Base-by-base conservation (phyloP, 2,797 vertebrate genomes). In the Chelon auratus region DNA sequence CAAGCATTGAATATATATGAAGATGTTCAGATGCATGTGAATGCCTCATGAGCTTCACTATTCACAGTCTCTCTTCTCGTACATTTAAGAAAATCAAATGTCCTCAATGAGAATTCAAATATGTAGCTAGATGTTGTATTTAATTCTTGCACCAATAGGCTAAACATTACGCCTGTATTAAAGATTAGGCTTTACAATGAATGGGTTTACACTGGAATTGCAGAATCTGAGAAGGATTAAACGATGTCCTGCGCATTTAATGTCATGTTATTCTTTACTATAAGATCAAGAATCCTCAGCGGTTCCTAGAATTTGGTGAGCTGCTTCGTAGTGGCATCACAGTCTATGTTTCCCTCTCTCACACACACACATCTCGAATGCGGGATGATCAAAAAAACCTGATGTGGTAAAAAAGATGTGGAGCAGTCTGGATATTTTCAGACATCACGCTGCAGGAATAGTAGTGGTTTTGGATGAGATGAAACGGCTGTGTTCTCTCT, bases 291-390 rank as follows among this genome's bases (percentile, higher is more conserved):
- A 45, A 20, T 11, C 9, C 45, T 10, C 45, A 48, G n/a, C 33
- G 17, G 18, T 58, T 33, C 30, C 57, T 12, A n/a, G 52, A 39
- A 59, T 69, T 30, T 40, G 4, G 7, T 37, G 17, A 68, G 39
- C 50, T 71, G 43, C 70, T 69, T 72, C 63, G n/a, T 48, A 48
- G n/a, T n/a, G 9, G 9, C 17, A 48, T 48, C n/a, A 48, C 45
- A 15, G 26, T 40, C n/a, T 26, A 24, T 22, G 18, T 58, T 48
- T 48, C 30, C 2, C 9, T 33, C 47, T 24, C 45, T 3, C 52
- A 51, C 20, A 20, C 20, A 12, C 22, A 30, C 47, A 50, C 26
- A 20, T 33, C 8, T 18, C 45, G 8, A n/a, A 9, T 39, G 11
- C 37, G 12, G 11, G 9, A 39, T 40, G 39, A 40, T 40, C 39